Percentiles rank a stretch among this genome's conserved stretches.
phyloP scores from a whole-genome alignment of 1,140 invertebrate species.

The Microplitis demolitor region DNA sequence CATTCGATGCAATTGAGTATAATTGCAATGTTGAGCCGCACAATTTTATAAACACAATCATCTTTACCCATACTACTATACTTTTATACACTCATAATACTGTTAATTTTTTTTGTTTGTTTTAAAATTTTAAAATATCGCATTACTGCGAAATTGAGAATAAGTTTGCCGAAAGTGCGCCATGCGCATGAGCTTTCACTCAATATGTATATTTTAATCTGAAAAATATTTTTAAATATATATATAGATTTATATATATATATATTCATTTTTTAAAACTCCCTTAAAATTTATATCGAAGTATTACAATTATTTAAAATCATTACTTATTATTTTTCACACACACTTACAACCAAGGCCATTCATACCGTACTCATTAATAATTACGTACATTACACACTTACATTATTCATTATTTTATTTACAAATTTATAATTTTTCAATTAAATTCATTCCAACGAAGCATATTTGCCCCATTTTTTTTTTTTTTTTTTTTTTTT shows the following conservation, averaged over 20 bases:
- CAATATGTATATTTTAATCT: slow-evolving; percentile 42
- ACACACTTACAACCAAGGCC: too few species aligned
- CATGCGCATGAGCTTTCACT: not conserved
- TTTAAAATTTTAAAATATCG: not conserved
- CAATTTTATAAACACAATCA: slow-evolving; percentile 21
- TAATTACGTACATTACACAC: too few species aligned
- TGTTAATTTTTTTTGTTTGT: slow-evolving; percentile 42
- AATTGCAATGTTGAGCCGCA: slow-evolving; percentile 6
- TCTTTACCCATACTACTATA: slow-evolving; percentile 45
- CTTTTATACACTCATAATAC: slow-evolving; percentile 63
- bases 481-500: too few species aligned
- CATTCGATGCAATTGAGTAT: slow-evolving; percentile 22
- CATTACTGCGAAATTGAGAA: not conserved
- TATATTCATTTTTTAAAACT: not conserved
- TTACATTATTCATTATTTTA: too few species aligned
- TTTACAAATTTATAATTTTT: too few species aligned
- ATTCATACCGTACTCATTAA: too few species aligned
- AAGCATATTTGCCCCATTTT: too few species aligned
- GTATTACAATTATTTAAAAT: not conserved
- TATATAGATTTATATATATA: slow-evolving; percentile 19
- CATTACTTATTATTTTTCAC: too few species aligned
- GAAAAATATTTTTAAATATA: slow-evolving; percentile 46
- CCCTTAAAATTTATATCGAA: not conserved
- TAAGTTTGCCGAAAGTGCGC: not conserved
- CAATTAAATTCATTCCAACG: too few species aligned